Percentiles rank a stretch among this genome's conserved stretches.
Evolutionary conservation across 2,888 invertebrate genomes (phyloP).

Genomic region (Macrosiphum euphorbiae): DNA sequence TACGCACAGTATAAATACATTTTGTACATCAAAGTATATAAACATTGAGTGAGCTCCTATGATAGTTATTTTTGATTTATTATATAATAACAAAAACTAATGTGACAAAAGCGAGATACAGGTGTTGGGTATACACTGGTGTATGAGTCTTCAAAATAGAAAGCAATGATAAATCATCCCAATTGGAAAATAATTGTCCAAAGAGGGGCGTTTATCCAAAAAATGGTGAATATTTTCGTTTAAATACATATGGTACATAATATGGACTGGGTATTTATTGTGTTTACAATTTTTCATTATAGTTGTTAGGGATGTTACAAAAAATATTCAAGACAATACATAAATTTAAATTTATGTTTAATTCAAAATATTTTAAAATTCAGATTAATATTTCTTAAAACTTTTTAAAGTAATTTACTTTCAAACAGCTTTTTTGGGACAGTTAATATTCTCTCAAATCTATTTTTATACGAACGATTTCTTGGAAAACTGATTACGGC

Average conservation of each 20-base stretch:
- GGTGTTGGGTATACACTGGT: not conserved
- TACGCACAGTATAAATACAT: not conserved
- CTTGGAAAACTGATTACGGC: not conserved
- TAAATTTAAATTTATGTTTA: not conserved
- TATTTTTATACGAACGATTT: not conserved
- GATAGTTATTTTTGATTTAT: not conserved
- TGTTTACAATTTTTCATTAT: not conserved
- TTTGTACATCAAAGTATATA: not conserved
- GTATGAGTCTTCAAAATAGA: not conserved
- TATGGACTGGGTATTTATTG: not conserved
- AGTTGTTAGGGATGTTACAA: not conserved
- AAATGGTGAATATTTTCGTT: not conserved
- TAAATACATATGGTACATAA: not conserved
- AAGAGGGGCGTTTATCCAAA: not conserved
- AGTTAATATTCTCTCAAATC: not conserved
- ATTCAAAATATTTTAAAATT: not conserved
- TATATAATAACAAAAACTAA: not conserved
- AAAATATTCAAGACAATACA: not conserved
- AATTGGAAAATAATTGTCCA: not conserved
- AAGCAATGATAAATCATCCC: not conserved
- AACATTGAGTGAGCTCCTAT: not conserved
- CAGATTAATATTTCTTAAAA: not conserved
- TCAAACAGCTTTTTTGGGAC: not conserved
- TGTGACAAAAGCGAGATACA: not conserved
- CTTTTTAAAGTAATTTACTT: not conserved